Conservation (phyloP, 2,113 vertebrate genomes). For the Okapia johnstoni region DNA sequence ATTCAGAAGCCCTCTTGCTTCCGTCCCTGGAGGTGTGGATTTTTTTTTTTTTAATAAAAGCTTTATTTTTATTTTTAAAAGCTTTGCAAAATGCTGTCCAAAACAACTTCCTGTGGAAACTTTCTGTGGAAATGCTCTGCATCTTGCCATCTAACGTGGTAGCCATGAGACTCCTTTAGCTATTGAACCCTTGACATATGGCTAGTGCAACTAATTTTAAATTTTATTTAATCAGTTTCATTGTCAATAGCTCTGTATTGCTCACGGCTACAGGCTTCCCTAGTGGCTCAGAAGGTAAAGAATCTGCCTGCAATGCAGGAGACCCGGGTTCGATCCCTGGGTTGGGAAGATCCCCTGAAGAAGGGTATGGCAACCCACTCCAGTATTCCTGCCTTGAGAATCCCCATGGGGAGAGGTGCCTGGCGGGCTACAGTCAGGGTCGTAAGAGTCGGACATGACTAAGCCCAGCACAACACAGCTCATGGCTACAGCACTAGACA, state of each 20-base stretch:
- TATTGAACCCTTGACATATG: not conserved
- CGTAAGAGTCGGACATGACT: not conserved
- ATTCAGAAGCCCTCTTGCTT: not conserved
- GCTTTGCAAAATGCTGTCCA: not conserved
- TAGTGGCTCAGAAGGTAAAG: not conserved
- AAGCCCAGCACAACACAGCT: not conserved
- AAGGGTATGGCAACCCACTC: not conserved
- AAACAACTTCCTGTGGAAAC: not conserved
- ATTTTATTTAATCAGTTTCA: not conserved
- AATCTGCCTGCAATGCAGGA: not conserved
- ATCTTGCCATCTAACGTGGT: not conserved
- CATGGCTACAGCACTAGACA: not conserved
- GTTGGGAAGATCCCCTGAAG: not conserved
- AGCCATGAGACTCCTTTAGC: not conserved
- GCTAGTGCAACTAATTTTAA: not conserved
- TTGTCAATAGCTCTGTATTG: not conserved
- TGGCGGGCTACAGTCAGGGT: not conserved
- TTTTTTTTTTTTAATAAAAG: not conserved
- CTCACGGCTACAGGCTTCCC: not conserved
- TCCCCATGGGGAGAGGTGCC: not conserved
- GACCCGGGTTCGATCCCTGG: not conserved
- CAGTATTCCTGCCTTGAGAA: not conserved
- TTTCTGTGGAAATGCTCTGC: not conserved
- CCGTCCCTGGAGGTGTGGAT: accelerated
- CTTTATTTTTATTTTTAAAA: not conserved